Evolutionary conservation across 1,140 invertebrate genomes (phyloP).

Genomic region (Drosophila ogumai): DNA sequence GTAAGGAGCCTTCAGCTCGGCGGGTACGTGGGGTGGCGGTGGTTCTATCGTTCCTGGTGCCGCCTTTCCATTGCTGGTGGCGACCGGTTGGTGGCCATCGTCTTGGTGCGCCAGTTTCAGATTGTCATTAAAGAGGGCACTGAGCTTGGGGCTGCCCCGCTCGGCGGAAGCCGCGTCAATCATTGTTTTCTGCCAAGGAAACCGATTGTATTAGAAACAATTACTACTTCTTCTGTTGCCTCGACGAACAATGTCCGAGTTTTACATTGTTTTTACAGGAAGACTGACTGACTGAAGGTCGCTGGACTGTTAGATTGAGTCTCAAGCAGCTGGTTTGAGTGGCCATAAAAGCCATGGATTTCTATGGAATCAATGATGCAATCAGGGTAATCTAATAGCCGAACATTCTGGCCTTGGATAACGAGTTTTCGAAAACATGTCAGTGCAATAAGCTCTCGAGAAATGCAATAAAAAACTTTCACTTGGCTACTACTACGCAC

Average conservation of each 20-base stretch:
- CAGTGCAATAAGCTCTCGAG: not conserved
- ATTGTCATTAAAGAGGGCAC: slow-evolving; percentile 59
- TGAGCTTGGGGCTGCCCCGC: slow-evolving; percentile 36
- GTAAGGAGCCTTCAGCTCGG: slow-evolving; percentile 64
- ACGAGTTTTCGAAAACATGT: slow-evolving; percentile 2
- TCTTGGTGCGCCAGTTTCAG: slow-evolving; percentile 60
- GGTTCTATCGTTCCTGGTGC: slow-evolving; percentile 2
- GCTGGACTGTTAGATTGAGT: not conserved
- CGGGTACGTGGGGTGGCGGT: slow-evolving; percentile 35
- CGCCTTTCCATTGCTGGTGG: slow-evolving; percentile 50
- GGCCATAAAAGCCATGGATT: not conserved
- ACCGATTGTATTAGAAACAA: slow-evolving; percentile 8
- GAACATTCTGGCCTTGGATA: not conserved
- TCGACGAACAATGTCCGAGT: slow-evolving; percentile 7
- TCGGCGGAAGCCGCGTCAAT: slow-evolving; percentile 47
- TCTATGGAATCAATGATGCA: slow-evolving; percentile 11
- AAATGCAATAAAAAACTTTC: slow-evolving; percentile 18
- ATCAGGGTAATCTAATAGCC: slow-evolving; percentile 1
- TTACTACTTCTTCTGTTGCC: slow-evolving; percentile 3
- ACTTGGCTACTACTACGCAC: slow-evolving; percentile 13
- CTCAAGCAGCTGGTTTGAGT: slow-evolving; percentile 12
- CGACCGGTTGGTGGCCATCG: slow-evolving; percentile 30
- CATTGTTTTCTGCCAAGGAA: slow-evolving; percentile 32
- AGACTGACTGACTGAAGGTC: slow-evolving; percentile 26
- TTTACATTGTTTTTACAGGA: slow-evolving; percentile 15